Conservation (phyloP, 2,113 vertebrate species). For the Riparia riparia region DNA sequence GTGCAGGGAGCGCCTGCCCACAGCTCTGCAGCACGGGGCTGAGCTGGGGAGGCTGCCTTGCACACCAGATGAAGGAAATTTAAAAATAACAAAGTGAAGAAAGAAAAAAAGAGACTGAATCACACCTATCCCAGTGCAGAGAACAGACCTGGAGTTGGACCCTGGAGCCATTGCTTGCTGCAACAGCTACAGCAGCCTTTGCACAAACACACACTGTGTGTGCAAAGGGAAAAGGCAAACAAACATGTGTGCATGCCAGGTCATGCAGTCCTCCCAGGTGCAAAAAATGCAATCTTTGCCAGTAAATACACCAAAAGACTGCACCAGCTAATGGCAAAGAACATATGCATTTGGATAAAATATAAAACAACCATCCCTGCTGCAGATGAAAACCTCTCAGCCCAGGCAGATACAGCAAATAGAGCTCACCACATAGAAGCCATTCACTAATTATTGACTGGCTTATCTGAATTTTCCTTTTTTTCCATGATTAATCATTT, state of each 20-base stretch:
- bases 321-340: background rate
- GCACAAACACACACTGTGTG: background rate
- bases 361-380: background rate
- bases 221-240: background rate
- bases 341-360: background rate
- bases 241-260: background rate
- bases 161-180: background rate
- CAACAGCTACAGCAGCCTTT: background rate
- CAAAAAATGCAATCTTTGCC: background rate
- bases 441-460: background rate
- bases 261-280: background rate
- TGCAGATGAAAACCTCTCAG: background rate
- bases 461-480: background rate
- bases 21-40: background rate
- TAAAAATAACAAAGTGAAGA: background rate
- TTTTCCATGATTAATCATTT: background rate
- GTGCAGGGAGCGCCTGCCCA: background rate
- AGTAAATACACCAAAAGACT: background rate
- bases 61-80: background rate
- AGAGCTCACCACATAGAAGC: background rate
- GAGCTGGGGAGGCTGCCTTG: background rate
- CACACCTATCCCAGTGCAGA: background rate
- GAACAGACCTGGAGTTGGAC: background rate
- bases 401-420: background rate
- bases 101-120: accelerated